These are phyloP conservation scores for Heliconius hortense DNA, from an alignment of 2,888 invertebrate genomes.

Conservation along the genomic window DNA sequence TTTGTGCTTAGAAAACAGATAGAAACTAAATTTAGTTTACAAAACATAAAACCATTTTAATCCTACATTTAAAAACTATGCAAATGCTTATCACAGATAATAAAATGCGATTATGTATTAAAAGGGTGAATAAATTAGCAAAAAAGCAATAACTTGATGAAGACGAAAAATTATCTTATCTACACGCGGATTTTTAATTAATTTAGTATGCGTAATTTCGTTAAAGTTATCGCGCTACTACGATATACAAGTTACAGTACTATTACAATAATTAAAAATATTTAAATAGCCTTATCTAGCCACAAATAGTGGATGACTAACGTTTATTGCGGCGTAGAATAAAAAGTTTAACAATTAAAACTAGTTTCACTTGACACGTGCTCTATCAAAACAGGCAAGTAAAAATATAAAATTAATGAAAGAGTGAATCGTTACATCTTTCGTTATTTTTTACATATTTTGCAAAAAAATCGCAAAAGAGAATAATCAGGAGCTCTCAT, in stretches of 20 bases:
- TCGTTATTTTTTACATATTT: not conserved
- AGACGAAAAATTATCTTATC: slow-evolving; percentile 65
- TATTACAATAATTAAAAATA: slow-evolving; percentile 24
- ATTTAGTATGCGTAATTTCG: slow-evolving; percentile 43
- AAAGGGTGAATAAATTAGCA: slow-evolving; percentile 76
- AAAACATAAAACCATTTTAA: slow-evolving; percentile 39
- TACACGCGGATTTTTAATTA: slow-evolving; percentile 56
- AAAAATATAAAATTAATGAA: not conserved
- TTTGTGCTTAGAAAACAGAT: not conserved
- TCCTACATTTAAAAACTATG: slow-evolving; percentile 56
- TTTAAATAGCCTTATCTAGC: slow-evolving; percentile 23
- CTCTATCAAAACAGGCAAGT: not conserved
- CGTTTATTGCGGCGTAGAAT: slow-evolving; percentile 18
- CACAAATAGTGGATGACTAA: slow-evolving; percentile 11
- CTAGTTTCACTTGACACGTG: not conserved
- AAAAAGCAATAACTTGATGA: slow-evolving; percentile 69
- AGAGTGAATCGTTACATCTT: not conserved
- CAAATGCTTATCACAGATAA: slow-evolving; percentile 66
- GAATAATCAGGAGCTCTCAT: no score
- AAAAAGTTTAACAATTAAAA: not conserved
- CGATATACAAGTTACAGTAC: slow-evolving; percentile 21
- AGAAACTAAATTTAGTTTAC: not conserved
- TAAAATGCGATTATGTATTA: slow-evolving; percentile 65
- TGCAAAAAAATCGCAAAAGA: not conserved
- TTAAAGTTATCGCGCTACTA: slow-evolving; percentile 23